phyloP scores from a whole-genome alignment of 2,113 vertebrate species.

The Raja brachyura region DNA sequence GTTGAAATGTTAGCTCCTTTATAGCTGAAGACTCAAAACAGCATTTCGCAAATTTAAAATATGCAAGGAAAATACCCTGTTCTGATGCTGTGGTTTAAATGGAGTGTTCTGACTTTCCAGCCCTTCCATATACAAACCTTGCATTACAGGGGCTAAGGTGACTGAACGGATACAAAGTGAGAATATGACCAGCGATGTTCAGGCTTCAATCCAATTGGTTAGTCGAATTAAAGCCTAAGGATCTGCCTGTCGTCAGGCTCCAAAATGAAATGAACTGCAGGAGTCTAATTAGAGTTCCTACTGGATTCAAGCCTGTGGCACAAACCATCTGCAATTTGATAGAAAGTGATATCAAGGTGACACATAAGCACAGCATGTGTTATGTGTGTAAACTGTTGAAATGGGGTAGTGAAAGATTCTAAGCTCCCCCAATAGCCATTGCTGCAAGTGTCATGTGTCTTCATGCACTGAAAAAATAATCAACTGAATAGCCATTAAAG shows the following conservation, averaged over 20 bases:
- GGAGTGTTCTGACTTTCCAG: not conserved
- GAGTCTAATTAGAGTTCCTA: not conserved
- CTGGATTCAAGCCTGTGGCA: not conserved
- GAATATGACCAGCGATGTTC: not conserved
- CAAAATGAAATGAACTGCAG: not conserved
- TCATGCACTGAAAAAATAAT: not conserved
- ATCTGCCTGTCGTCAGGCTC: not conserved
- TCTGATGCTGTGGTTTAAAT: not conserved
- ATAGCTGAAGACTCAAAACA: not conserved
- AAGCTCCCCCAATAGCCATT: not conserved
- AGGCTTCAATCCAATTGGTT: not conserved
- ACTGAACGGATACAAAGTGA: not conserved
- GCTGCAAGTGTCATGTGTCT: not conserved
- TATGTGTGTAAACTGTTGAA: not conserved
- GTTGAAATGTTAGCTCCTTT: not conserved
- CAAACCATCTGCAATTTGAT: not conserved
- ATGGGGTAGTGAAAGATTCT: not conserved
- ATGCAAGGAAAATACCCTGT: not conserved
- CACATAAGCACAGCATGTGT: not conserved
- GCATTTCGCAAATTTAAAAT: not conserved
- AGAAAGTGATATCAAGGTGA: not conserved
- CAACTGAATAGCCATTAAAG: not conserved
- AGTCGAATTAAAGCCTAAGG: not conserved
- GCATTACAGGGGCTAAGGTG: not conserved
- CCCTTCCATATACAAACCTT: not conserved